A percentile compares a stretch with the other conserved stretches of the same genome.
Conservation (phyloP, 2,113 vertebrate species). For the Mirza zaza region DNA sequence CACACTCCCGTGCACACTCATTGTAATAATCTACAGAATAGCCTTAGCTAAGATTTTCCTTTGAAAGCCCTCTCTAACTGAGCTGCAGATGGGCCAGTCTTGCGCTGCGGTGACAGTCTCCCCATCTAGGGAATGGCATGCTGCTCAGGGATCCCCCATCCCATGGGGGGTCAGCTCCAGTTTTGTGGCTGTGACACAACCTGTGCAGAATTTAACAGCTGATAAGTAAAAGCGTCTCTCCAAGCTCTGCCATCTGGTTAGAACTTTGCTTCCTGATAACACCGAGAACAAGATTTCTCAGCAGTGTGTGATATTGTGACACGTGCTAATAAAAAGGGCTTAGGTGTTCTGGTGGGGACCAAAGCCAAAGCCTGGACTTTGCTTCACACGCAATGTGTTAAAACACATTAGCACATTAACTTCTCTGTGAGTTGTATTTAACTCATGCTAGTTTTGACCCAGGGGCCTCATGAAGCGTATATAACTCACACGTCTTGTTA, state of each 20-base stretch:
- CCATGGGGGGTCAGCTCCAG: conserved; percentile 30
- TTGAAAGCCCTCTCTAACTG: not conserved
- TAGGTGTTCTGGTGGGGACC: conserved; percentile 23
- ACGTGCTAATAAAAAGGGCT: conserved; percentile 62
- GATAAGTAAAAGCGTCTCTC: conserved; percentile 73
- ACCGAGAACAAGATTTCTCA: conserved; percentile 1
- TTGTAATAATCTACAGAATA: not conserved
- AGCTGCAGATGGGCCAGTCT: not conserved
- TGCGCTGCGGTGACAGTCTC: accelerated
- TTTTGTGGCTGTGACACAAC: conserved; percentile 68
- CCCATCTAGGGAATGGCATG: not conserved
- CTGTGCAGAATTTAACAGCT: conserved; percentile 80
- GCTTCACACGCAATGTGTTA: conserved; percentile 30
- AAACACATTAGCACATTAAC: no score
- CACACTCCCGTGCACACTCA: not conserved
- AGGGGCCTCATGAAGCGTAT: no score
- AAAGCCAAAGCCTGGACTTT: conserved; percentile 42
- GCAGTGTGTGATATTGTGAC: conserved; percentile 23
- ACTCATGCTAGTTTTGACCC: no score
- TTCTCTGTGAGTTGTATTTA: no score
- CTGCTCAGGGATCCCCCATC: not conserved
- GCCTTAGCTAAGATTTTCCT: not conserved
- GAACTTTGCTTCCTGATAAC: conserved; percentile 73
- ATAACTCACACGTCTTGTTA: no score
- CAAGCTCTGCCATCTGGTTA: conserved; percentile 38